These are phyloP conservation scores for Oophaga sylvatica DNA, from an alignment of 2,797 vertebrate species.

Conservation along the genomic window DNA sequence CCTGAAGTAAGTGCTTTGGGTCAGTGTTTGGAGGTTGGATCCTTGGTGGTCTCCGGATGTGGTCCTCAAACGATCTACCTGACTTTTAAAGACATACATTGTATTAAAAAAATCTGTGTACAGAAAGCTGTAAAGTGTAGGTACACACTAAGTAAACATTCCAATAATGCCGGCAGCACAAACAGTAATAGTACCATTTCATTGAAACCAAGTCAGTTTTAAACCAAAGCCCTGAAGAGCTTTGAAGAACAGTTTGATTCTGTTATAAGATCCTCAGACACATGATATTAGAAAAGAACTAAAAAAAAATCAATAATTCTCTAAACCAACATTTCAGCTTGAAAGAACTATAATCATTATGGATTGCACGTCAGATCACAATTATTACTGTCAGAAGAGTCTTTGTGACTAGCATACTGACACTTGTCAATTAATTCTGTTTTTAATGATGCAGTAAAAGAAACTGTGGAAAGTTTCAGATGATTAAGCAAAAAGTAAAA, in stretches of 20 bases:
- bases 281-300: constrained; percentile 28
- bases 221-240: background rate
- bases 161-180: background rate
- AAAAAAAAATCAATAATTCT: constrained; percentile 42
- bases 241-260: background rate
- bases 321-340: constrained; percentile 14
- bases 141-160: background rate
- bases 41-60: too few species aligned
- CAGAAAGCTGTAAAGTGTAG: too few species aligned
- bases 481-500: background rate
- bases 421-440: constrained; percentile 13
- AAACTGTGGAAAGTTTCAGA: background rate
- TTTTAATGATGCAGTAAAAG: constrained; percentile 9
- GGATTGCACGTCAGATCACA: constrained; percentile 5
- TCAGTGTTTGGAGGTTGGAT: too few species aligned
- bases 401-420: constrained; percentile 13
- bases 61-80: too few species aligned
- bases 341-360: constrained; percentile 36
- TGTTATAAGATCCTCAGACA: constrained; percentile 7
- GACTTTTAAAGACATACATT: too few species aligned
- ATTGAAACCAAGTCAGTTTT: background rate
- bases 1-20: too few species aligned
- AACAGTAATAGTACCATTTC: background rate
- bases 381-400: constrained; percentile 14
- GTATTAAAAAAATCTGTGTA: too few species aligned